Evolutionary conservation across 1,140 invertebrate species (phyloP).

Genomic region (Drosophila nigrodunni): DNA sequence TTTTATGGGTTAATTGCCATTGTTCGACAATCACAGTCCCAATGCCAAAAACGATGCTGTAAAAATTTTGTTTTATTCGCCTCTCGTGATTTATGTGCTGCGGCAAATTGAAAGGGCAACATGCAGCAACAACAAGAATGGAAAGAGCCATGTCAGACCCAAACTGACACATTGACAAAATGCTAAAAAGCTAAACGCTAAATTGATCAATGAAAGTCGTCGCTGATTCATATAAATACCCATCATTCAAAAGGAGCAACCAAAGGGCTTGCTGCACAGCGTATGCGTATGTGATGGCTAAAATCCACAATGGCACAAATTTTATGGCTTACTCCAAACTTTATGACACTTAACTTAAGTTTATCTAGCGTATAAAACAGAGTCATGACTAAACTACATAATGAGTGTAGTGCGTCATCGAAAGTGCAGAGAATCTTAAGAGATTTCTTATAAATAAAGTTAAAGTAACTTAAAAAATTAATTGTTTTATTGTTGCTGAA

Average conservation of each 20-base stretch:
- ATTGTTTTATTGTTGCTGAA: neutral
- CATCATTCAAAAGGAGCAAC: neutral
- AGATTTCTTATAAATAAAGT: too few relatives aligned
- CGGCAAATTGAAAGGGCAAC: slow-evolving; percentile 44
- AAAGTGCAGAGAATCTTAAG: too few relatives aligned
- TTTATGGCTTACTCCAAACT: slow-evolving; percentile 3
- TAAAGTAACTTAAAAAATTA: too few relatives aligned
- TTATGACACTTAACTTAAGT: neutral
- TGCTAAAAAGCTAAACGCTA: slow-evolving; percentile 66
- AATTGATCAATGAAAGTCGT: slow-evolving; percentile 50
- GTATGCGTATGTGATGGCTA: neutral
- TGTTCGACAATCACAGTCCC: slow-evolving; percentile 71
- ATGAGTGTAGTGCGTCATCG: neutral
- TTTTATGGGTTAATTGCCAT: slow-evolving; percentile 81
- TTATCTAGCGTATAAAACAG: neutral
- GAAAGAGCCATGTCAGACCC: slow-evolving; percentile 4
- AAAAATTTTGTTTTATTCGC: slow-evolving; percentile 57
- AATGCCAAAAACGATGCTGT: slow-evolving; percentile 60
- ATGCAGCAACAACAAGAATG: slow-evolving; percentile 26
- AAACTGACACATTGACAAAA: slow-evolving; percentile 69
- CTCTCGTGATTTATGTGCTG: slow-evolving; percentile 63
- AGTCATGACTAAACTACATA: neutral
- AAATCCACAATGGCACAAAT: neutral
- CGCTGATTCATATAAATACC: slow-evolving; percentile 15
- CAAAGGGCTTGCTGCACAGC: neutral